Percentiles rank a stretch among this genome's conserved stretches.
Evolutionary conservation across 2,888 invertebrate species (phyloP).

Genomic region (Scelioninae gen. 1): DNA sequence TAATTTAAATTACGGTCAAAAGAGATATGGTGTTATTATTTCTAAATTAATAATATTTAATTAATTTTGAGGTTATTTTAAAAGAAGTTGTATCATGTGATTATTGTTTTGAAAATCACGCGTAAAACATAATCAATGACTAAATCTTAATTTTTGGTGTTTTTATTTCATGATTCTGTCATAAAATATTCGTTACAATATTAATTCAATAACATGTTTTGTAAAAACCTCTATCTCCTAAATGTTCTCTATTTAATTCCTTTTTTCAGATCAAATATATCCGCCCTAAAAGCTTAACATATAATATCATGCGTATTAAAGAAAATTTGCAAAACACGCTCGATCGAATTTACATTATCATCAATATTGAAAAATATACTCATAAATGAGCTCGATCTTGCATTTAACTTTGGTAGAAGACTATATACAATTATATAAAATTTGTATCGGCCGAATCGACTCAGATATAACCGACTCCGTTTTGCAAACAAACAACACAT

Average conservation of each 20-base stretch:
- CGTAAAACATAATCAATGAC: not conserved
- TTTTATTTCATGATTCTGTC: conserved; percentile 2
- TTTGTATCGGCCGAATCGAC: conserved; percentile 16
- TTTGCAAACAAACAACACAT: conserved; percentile 18
- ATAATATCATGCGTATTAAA: conserved; percentile 32
- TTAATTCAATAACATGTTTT: conserved; percentile 10
- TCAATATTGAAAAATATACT: conserved; percentile 39
- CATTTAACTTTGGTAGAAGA: conserved; percentile 40
- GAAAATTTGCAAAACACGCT: conserved; percentile 23
- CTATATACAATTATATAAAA: conserved; percentile 47
- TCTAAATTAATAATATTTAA: no score
- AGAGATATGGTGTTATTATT: no score
- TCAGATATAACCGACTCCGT: no score
- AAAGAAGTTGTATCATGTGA: no score
- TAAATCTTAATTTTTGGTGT: conserved; percentile 8
- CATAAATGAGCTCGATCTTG: conserved; percentile 15
- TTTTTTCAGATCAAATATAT: conserved; percentile 4
- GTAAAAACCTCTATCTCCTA: conserved; percentile 16
- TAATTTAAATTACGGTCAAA: no score
- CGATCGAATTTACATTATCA: conserved; percentile 27
- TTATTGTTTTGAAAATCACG: no score
- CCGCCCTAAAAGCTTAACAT: conserved; percentile 16
- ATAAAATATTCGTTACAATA: conserved; percentile 20
- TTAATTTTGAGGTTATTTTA: no score
- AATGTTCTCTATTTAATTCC: not conserved